phyloP scores from a whole-genome alignment of 2,888 invertebrate genomes.

The Lymantria dispar region DNA sequence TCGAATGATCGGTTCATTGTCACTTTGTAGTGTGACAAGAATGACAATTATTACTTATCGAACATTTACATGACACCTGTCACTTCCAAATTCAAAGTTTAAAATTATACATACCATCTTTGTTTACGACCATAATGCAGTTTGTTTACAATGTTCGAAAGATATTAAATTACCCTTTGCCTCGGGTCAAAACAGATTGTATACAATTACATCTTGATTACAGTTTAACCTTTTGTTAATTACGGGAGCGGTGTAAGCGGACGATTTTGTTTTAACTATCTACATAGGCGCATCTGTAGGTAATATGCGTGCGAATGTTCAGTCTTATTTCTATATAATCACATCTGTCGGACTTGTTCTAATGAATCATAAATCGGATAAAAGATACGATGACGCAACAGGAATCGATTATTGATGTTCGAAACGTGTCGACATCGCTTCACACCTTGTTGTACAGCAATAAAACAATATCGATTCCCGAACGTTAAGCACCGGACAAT shows the following conservation, averaged over 20 bases:
- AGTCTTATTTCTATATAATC: constrained; percentile 11
- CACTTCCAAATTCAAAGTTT: constrained; percentile 25
- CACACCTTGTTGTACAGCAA: constrained; percentile 57
- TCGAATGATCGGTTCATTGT: constrained; percentile 31
- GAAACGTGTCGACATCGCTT: constrained; percentile 57
- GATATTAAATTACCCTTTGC: constrained; percentile 55
- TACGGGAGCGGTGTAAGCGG: constrained; percentile 40
- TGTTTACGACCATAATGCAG: constrained; percentile 31
- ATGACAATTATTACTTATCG: constrained; percentile 22
- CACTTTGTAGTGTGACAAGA: constrained; percentile 28
- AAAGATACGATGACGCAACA: constrained; percentile 31
- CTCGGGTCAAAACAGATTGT: constrained; percentile 53
- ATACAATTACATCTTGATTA: constrained; percentile 66
- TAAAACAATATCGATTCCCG: constrained; percentile 56
- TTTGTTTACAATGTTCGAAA: constrained; percentile 46
- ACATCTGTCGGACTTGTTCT: constrained; percentile 7
- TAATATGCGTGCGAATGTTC: constrained; percentile 35
- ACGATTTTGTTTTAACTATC: constrained; percentile 36
- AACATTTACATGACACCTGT: constrained; percentile 26
- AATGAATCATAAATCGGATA: constrained; percentile 17
- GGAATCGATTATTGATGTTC: constrained; percentile 39
- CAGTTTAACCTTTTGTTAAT: constrained; percentile 62
- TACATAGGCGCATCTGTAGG: constrained; percentile 3
- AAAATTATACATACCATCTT: constrained; percentile 9
- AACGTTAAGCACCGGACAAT: constrained; percentile 47